Evolutionary conservation across 1,140 invertebrate species (phyloP), one percentile per base, ranked within the genome.

Genomic region (Caerostris extrusa): DNA sequence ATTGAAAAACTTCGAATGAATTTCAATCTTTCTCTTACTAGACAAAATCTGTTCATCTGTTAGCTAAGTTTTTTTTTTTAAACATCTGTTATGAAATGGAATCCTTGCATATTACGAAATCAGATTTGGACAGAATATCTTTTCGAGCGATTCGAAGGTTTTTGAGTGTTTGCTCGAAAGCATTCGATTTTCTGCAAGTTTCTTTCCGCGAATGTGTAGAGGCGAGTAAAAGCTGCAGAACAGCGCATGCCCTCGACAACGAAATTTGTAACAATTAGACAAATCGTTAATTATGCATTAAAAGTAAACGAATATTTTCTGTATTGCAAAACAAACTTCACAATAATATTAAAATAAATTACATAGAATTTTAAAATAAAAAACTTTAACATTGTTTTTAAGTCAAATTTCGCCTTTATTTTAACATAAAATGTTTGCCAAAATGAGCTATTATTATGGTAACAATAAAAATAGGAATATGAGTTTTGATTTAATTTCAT

Each of bases 61-160:
- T 71, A 34, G 50, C 53, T 77, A 12, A 77, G 34, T 12, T 77
- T 77, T 12, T 8, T 12, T 77, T 77, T 12, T 8, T 53, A 50
- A 77, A 77, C 71, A 77, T 53, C 71, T 77, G 71, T 77, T 77
- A 77, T 77, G 71, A 77, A 77, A 77, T 12, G 34, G 71, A 77
- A 77, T 77, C 34, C 71, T 8, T 50, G 12, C 50, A 77, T 77
- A 77, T 77, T 77, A 77, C 71, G 34, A 50, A 77, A 50, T 77
- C 71, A 12, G 50, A 77, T 77, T 53, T 12, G 50, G 10, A 77
- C 71, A 77, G 71, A 77, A 77, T 77, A 77, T 77, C 53, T 12
- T 50, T 77, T 53, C 71, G 71, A 77, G 34, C 71, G 71, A 12
- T 77, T 77, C 71, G 10, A 50, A 34, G 34, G 53, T 53, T 34